Conservation (phyloP, 2,888 invertebrate species). For the Anoncus sp. region DNA sequence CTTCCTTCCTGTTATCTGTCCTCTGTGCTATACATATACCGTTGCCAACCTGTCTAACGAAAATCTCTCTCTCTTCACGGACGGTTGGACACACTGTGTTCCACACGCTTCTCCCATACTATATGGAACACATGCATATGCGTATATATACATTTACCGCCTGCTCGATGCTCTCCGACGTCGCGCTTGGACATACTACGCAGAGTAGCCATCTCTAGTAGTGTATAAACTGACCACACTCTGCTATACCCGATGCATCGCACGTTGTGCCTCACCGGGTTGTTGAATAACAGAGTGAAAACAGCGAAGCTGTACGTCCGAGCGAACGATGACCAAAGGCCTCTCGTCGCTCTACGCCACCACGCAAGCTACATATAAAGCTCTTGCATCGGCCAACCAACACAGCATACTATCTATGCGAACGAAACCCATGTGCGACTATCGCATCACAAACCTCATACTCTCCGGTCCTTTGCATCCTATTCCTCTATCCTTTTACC, state of each 20-base stretch:
- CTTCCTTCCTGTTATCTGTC: constrained; percentile 28
- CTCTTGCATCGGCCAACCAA: constrained; percentile 47
- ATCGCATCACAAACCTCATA: constrained; percentile 55
- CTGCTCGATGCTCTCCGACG: constrained; percentile 29
- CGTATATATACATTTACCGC: neutral
- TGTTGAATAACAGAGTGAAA: constrained; percentile 80
- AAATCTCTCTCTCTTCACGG: constrained; percentile 33
- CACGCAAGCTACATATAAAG: neutral
- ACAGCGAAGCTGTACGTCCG: constrained; percentile 73
- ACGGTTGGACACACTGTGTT: constrained; percentile 50
- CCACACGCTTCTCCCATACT: constrained; percentile 41
- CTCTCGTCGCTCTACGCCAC: constrained; percentile 57
- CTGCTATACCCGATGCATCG: constrained; percentile 58
- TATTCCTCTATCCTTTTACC: constrained; percentile 20
- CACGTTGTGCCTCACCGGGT: constrained; percentile 75
- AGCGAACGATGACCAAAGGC: constrained; percentile 77
- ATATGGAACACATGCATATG: constrained; percentile 7
- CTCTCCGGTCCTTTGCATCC: constrained; percentile 39
- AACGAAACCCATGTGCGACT: constrained; percentile 55
- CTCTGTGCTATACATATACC: constrained; percentile 23
- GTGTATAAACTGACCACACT: constrained; percentile 80
- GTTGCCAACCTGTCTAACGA: constrained; percentile 53
- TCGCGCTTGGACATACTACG: constrained; percentile 25
- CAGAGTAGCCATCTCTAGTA: constrained; percentile 69
- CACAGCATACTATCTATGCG: constrained; percentile 50